Evolutionary conservation across 2,797 vertebrate species (phyloP).

Genomic region (Vultur gryphus): DNA sequence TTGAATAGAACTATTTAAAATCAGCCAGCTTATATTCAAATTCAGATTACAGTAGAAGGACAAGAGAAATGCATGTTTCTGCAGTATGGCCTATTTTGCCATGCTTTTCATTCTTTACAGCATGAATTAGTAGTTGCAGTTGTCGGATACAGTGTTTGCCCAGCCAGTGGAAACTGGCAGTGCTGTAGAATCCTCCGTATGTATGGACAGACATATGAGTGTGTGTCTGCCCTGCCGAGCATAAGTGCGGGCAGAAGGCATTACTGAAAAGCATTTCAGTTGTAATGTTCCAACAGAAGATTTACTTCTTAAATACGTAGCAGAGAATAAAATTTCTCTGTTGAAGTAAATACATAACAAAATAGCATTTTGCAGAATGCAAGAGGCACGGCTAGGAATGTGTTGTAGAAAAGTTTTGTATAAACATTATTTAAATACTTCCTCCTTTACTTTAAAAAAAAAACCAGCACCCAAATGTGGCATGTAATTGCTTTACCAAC

Average conservation of each 20-base stretch:
- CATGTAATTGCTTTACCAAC: not conserved
- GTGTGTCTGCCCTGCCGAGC: not conserved
- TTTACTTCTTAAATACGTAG: not conserved
- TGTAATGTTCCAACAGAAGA: not conserved
- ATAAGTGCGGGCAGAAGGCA: not conserved
- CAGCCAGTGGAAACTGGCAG: not conserved
- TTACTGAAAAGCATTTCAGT: not conserved
- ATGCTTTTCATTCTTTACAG: not conserved
- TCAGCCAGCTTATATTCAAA: not conserved
- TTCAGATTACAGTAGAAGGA: not conserved
- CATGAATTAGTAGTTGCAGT: not conserved
- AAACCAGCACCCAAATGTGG: fast-evolving
- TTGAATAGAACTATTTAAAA: not conserved
- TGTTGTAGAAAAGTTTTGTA: not conserved
- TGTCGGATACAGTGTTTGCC: not conserved
- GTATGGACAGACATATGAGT: not conserved
- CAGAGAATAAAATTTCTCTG: not conserved
- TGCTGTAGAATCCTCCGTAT: fast-evolving
- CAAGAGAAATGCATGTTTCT: not conserved
- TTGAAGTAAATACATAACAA: not conserved
- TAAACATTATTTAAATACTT: not conserved
- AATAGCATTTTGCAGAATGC: not conserved
- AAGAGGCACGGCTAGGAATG: not conserved
- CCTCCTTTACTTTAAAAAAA: not conserved
- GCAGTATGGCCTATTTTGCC: fast-evolving